Evolutionary conservation across 2,888 invertebrate species (phyloP).

Genomic region (Gastrophysa polygoni): DNA sequence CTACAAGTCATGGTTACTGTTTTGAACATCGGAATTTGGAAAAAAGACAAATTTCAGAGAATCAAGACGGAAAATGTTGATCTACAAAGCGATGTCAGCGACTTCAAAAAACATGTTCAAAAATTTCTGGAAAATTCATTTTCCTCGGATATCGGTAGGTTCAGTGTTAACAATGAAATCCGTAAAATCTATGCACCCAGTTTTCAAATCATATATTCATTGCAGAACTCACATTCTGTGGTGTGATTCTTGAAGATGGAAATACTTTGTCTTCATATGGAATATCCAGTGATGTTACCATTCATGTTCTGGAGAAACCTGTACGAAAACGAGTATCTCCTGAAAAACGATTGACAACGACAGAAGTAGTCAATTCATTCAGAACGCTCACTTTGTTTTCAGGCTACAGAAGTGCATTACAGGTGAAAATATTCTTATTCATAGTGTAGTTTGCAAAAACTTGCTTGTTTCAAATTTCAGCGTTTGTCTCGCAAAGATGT

Average conservation of each 20-base stretch:
- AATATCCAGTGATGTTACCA: slow-evolving; percentile 63
- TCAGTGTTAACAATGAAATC: no score
- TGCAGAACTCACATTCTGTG: slow-evolving; percentile 73
- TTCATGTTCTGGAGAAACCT: slow-evolving; percentile 63
- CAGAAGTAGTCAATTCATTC: slow-evolving; percentile 67
- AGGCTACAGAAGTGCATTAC: slow-evolving; percentile 70
- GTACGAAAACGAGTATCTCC: slow-evolving; percentile 47
- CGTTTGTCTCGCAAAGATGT: slow-evolving; percentile 59
- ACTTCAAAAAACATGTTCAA: slow-evolving; percentile 57
- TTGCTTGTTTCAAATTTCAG: slow-evolving; percentile 39
- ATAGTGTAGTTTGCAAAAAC: not conserved
- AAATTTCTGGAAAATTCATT: slow-evolving; percentile 25
- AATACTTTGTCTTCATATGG: slow-evolving; percentile 68
- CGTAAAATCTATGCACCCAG: not conserved
- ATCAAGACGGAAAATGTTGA: slow-evolving; percentile 67
- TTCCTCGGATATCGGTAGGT: not conserved
- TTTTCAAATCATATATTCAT: not conserved
- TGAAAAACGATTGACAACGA: slow-evolving; percentile 63
- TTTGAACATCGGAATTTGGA: slow-evolving; percentile 6
- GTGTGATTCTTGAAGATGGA: slow-evolving; percentile 70
- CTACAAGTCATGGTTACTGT: not conserved
- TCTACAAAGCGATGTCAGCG: slow-evolving; percentile 66
- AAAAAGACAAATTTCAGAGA: slow-evolving; percentile 50
- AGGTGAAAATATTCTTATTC: slow-evolving; percentile 56
- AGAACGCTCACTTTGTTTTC: slow-evolving; percentile 66